phyloP scores from a whole-genome alignment of 2,888 invertebrate species.

The Maniola hyperantus region DNA sequence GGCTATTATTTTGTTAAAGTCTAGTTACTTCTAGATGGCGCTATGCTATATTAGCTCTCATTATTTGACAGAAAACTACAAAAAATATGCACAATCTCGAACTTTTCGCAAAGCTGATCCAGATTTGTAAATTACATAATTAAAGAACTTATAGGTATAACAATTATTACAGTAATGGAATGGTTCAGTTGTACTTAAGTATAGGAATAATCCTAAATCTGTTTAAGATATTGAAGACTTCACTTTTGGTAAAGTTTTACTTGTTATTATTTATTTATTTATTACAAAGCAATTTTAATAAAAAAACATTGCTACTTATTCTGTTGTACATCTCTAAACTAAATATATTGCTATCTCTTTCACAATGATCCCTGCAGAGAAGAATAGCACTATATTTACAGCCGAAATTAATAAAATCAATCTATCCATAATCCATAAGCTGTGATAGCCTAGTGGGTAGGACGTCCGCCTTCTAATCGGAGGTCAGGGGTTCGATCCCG shows the following conservation, averaged over 20 bases:
- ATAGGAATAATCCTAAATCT: constrained; percentile 45
- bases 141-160: constrained; percentile 38
- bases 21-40: neutral
- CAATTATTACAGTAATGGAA: constrained; percentile 52
- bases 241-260: constrained; percentile 58
- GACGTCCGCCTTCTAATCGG: no score
- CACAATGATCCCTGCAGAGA: no score
- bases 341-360: no score
- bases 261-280: constrained; percentile 22
- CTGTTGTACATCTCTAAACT: no score
- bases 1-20: neutral
- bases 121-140: constrained; percentile 25
- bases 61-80: constrained; percentile 8
- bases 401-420: no score
- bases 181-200: constrained; percentile 55
- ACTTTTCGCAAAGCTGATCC: constrained; percentile 6
- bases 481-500: no score
- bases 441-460: no score
- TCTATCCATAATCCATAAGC: no score
- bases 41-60: constrained; percentile 6
- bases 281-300: constrained; percentile 29
- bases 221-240: constrained; percentile 61
- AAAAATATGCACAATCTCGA: constrained; percentile 13
- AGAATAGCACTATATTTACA: neutral
- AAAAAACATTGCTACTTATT: neutral